Evolutionary conservation across 2,797 vertebrate species (phyloP), one percentile per base, ranked within the genome.

Genomic region (Coilia nasus): DNA sequence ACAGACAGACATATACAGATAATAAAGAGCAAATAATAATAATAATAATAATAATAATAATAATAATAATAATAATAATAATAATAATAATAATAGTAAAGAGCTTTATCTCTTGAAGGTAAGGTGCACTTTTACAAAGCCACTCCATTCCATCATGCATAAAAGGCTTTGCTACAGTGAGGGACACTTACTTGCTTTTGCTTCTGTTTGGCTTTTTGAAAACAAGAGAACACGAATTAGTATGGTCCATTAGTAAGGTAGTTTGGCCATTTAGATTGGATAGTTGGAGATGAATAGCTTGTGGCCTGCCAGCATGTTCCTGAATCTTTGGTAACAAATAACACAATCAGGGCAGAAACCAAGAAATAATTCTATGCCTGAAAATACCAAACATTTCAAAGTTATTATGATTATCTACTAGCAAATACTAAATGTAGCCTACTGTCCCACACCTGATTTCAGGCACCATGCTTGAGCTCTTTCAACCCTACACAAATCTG

Each of bases 151-250:
- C 86, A 84, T 46, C 71, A 78, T 78, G 71, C 71, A 78, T 35
- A 44, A 81, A 75, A 83, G 21, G 35, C 87, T 83, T 25, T 47
- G 2, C 10, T 31, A 35, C 78, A 56, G 81, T n/a, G 15, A 81
- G 88, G 75, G 41, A 89, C 46, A 94, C 97, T 92, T 95, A 99
- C 98, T 97, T 98, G 97, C 90, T 99, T 99, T 95, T 98, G 97
- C 97, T 98, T 98, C 97, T 97, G 97, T 96, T 99, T 99, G 92
- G 97, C 97, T 99, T 97, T 78, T 96, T 94, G 90, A 94, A 93
- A 92, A 93, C 87, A 94, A 95, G 92, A 94, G 92, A 95, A 93
- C 91, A 93, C 89, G 94, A 92, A 92, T 94, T 81, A 94, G 88
- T 86, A 80, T 85, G 64, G 31, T 12, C 28, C 17, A 11, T 1